Evolutionary conservation across 2,888 invertebrate genomes (phyloP).

Genomic region (Papilio elwesi): DNA sequence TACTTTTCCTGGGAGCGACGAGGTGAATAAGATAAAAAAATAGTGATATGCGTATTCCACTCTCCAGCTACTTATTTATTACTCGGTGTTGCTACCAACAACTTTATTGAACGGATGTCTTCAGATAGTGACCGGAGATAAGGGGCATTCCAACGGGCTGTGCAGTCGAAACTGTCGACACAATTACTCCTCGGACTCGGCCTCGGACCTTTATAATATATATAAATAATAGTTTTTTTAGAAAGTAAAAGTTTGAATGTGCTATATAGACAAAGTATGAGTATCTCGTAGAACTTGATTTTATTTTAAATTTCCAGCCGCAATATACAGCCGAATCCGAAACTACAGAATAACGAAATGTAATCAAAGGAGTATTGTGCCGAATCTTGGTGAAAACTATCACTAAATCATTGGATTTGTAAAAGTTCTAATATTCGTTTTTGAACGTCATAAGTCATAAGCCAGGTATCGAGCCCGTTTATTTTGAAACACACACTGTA

Average conservation of each 20-base stretch:
- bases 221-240: not conserved
- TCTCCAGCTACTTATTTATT: slow-evolving; percentile 48
- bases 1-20: not conserved
- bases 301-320: not conserved
- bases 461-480: too few species aligned
- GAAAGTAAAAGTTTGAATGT: not conserved
- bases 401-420: too few species aligned
- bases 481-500: too few species aligned
- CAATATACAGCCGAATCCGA: too few species aligned
- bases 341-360: too few species aligned
- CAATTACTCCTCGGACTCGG: slow-evolving; percentile 24
- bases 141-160: slow-evolving; percentile 47
- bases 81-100: slow-evolving; percentile 51
- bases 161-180: slow-evolving; percentile 44
- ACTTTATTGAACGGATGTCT: slow-evolving; percentile 53
- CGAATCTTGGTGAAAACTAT: too few species aligned
- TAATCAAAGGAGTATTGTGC: too few species aligned
- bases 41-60: slow-evolving; percentile 21
- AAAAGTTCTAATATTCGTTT: too few species aligned
- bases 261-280: not conserved
- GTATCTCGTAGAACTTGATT: not conserved
- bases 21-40: slow-evolving; percentile 7
- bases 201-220: slow-evolving; percentile 9
- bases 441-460: too few species aligned
- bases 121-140: slow-evolving; percentile 51